Evolutionary conservation across 2,888 invertebrate species (phyloP).

Genomic region (Lasioglossum vierecki): DNA sequence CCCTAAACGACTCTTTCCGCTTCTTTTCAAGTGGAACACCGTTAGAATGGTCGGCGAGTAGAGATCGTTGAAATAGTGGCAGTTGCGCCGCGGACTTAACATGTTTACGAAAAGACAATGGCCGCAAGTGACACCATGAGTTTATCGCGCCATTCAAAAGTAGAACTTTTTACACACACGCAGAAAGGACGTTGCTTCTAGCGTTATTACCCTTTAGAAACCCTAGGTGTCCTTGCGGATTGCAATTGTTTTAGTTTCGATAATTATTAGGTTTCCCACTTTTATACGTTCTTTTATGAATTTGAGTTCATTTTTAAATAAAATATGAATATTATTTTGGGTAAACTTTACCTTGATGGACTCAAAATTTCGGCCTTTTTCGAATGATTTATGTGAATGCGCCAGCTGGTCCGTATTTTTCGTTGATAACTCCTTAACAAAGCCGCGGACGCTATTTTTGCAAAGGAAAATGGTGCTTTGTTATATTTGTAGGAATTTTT

Average conservation of each 20-base stretch:
- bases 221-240: not conserved
- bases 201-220: not conserved
- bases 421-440: too few species aligned
- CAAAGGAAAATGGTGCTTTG: too few species aligned
- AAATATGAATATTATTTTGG: too few species aligned
- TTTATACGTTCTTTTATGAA: not conserved
- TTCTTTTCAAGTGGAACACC: conserved; percentile 4
- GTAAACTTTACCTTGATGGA: too few species aligned
- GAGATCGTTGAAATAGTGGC: conserved; percentile 3
- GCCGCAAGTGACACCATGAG: not conserved
- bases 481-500: too few species aligned
- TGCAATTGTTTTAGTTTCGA: not conserved
- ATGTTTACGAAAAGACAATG: not conserved
- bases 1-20: conserved; percentile 28
- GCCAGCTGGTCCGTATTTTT: too few species aligned
- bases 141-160: not conserved
- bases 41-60: conserved; percentile 26
- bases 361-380: too few species aligned
- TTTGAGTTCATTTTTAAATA: too few species aligned
- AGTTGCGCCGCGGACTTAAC: not conserved
- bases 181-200: not conserved
- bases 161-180: not conserved
- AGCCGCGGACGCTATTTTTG: too few species aligned
- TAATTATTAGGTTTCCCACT: too few species aligned
- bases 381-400: too few species aligned